Percentiles rank a stretch among this genome's conserved stretches.
These are phyloP conservation scores for Tachuris rubrigastra DNA, from an alignment of 2,113 vertebrate species.

Conservation along the genomic window DNA sequence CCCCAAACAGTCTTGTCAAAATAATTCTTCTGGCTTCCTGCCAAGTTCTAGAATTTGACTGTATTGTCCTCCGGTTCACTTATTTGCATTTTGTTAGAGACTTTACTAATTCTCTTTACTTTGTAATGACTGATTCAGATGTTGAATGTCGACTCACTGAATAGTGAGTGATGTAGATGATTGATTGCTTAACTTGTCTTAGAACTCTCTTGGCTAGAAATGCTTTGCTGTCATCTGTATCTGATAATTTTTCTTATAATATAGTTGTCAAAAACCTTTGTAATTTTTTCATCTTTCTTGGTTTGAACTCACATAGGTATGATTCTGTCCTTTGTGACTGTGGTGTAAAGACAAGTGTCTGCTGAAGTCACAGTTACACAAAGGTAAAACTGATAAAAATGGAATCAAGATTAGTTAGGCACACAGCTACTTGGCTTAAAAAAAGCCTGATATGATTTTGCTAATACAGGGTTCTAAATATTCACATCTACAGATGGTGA, in stretches of 20 bases:
- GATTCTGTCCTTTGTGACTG: constrained; percentile 21
- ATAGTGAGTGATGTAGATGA: constrained; percentile 35
- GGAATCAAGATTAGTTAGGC: not conserved
- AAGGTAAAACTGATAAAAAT: constrained; percentile 4
- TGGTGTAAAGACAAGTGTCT: not conserved
- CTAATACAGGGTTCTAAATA: not conserved
- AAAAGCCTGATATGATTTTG: not conserved
- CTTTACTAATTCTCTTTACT: constrained; percentile 68
- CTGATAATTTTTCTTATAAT: constrained; percentile 37
- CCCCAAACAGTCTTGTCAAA: constrained; percentile 40
- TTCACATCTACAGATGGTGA: not conserved
- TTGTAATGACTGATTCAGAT: constrained; percentile 69
- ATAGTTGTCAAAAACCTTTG: constrained; percentile 30
- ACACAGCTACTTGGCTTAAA: not conserved
- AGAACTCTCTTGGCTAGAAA: constrained; percentile 31
- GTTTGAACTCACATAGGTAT: not conserved
- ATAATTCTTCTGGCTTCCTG: constrained; percentile 57
- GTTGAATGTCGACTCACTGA: constrained; percentile 44
- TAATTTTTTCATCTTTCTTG: constrained; percentile 25
- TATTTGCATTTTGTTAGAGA: constrained; percentile 69
- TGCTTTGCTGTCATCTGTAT: constrained; percentile 33
- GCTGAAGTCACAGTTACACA: not conserved
- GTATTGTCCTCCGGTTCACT: constrained; percentile 61
- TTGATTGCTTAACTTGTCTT: constrained; percentile 33
- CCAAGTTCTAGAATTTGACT: constrained; percentile 55